phyloP scores from a whole-genome alignment of 2,888 invertebrate species.

The Mesochorus sp. region DNA sequence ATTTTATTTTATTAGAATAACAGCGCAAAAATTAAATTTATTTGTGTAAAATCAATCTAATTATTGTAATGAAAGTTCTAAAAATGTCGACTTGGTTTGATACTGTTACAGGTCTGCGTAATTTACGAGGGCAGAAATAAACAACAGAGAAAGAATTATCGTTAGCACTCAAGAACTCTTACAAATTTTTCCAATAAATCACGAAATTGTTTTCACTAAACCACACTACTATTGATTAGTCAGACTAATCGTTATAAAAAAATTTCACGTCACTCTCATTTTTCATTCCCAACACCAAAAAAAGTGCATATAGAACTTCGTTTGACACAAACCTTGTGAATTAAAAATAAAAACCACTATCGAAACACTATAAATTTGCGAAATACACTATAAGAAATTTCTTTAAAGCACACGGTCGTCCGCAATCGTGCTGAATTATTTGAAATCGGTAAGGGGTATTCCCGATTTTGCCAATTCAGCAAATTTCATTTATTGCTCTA shows the following conservation, averaged over 20 bases:
- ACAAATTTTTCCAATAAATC: background rate
- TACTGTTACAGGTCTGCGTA: too few species aligned
- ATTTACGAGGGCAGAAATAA: background rate
- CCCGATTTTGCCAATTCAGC: background rate
- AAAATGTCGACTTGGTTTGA: too few species aligned
- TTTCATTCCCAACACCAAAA: background rate
- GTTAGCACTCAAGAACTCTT: background rate
- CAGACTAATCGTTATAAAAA: too few species aligned
- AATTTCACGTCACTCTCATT: background rate
- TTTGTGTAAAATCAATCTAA: background rate
- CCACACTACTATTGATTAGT: background rate
- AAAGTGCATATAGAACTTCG: conserved; percentile 1
- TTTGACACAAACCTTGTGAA: conserved; percentile 21
- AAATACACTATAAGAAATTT: conserved; percentile 6
- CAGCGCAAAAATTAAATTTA: background rate
- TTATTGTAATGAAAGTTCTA: background rate
- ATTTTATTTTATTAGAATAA: background rate
- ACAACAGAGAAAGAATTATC: background rate
- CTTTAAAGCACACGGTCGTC: background rate
- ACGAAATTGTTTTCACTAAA: background rate
- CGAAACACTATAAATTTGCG: conserved; percentile 10
- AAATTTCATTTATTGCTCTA: background rate
- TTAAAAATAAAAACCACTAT: conserved; percentile 17
- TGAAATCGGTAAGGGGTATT: background rate
- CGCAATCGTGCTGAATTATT: background rate